Evolutionary conservation across 2,797 vertebrate species (phyloP), one percentile per base, ranked within the genome.

Genomic region (Leptatherina wallacei): DNA sequence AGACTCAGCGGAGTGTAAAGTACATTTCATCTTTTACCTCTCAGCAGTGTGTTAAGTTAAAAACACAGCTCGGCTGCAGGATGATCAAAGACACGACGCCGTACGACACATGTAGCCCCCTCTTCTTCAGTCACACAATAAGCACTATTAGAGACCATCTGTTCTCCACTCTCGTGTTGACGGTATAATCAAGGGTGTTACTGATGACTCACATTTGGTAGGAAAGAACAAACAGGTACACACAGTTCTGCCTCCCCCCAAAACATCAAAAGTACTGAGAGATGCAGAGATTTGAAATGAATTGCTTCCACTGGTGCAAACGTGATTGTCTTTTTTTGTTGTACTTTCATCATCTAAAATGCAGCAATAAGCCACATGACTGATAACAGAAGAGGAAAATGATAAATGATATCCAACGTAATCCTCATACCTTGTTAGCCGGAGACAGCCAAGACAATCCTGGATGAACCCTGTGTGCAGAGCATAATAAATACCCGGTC

Each of bases 201-300:
- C 85, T 86, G 90, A 91, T 83, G 82, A 80, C 81, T 82, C 88
- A 86, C 93, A 93, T 94, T 92, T 94, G 93, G 88, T 84, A 54
- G 82, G 61, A 72, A 71, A 80, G 81, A 82, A 80, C 78, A 88
- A 83, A 90, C 85, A 81, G 75, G 73, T 80, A 89, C 20, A 89
- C 20, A 70, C 36, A 49, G n/a, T 3, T 13, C 56, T 55, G 11
- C 66, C 30, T 24, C 42, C n/a, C n/a, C 16, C 8, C 12, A 51
- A 68, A 67, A 66, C 36, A 57, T n/a, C 30, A 24, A 9, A 24
- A 60, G 38, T 10, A 42, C 30, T 42, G 32, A 56, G 35, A 61
- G 27, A 49, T 1, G 64, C 12, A 77, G 62, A 78, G 27, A 2
- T 20, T 9, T 0, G 2, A 2, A 58, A 9, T 16, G 44, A 69